These are phyloP conservation scores for Parnassius orleans DNA, from an alignment of 2,888 invertebrate species.

Conservation along the genomic window DNA sequence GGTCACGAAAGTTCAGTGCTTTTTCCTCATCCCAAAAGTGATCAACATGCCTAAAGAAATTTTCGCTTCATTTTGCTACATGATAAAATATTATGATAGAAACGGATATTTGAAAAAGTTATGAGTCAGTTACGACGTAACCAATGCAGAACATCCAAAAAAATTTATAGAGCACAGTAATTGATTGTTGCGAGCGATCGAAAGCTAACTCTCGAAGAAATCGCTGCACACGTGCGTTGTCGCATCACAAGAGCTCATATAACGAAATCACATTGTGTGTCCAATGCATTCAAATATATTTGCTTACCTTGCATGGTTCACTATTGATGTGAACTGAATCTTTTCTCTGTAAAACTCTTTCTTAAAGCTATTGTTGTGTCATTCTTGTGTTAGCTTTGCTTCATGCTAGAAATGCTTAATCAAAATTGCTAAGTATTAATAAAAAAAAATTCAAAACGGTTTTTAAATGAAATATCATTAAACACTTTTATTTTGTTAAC, in stretches of 20 bases:
- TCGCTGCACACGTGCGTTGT: constrained; percentile 59
- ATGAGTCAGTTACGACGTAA: not conserved
- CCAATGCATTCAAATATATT: constrained; percentile 57
- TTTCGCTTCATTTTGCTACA: too few species aligned
- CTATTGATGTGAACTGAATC: constrained; percentile 43
- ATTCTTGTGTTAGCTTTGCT: constrained; percentile 24
- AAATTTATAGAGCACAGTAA: constrained; percentile 58
- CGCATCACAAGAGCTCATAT: constrained; percentile 27
- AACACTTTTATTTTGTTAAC: too few species aligned
- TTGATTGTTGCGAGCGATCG: constrained; percentile 45
- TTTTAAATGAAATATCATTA: too few species aligned
- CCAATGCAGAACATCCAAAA: constrained; percentile 14
- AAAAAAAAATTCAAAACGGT: too few species aligned
- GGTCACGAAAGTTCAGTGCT: too few species aligned
- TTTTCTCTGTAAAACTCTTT: constrained; percentile 37
- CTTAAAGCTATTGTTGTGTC: constrained; percentile 33
- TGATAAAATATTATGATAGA: too few species aligned
- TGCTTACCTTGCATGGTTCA: constrained; percentile 47
- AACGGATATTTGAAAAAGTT: too few species aligned
- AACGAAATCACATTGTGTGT: constrained; percentile 49
- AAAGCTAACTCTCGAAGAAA: constrained; percentile 38
- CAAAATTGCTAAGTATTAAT: not conserved
- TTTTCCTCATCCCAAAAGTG: too few species aligned
- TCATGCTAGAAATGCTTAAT: constrained; percentile 4
- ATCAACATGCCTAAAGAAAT: too few species aligned